Evolutionary conservation across 2,113 vertebrate species (phyloP), one percentile per base, ranked within the genome.

Genomic region (Spermophilus dauricus): DNA sequence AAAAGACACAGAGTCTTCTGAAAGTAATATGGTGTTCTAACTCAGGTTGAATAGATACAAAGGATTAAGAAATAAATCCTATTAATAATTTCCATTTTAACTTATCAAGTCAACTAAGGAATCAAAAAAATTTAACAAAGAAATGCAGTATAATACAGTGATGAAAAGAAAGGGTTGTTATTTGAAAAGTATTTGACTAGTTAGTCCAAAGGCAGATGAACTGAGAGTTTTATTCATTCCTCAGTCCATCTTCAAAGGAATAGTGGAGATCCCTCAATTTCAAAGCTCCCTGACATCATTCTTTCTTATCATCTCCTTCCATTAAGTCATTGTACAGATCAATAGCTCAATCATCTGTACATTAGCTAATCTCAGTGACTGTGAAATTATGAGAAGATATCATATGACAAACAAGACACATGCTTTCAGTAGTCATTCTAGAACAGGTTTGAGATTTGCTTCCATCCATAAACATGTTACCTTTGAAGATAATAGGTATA

Each of bases 41-140:
- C 8, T 81, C 42, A 30, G 18, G n/a, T 42, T 83, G 34, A 86
- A 42, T 13, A 73, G 53, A 69, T 83, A 82, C 20, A 83, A 32
- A 77, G 61, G 18, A 86, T 34, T 73, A 81, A 86, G 53, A 91
- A 93, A 70, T 89, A 45, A 96, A 89, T 80, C 14, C 45, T 86
- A 90, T 13, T 22, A 28, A 53, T 28, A 20, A 20, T 78, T 90
- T 4, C 30, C 28, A 65, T 86, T 86, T 83, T 53, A 75, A 78
- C 30, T 58, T 61, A 70, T 63, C 67, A 91, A 91, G 20, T 48
- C 75, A 83, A 91, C 17, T 28, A 93, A 86, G 42, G n/a, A 39
- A 73, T 86, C 67, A 89, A 83, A 53, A 81, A 63, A 56, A 39
- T 26, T 34, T 42, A 83, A 32, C 8, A 2, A 37, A 69, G 65